These are phyloP conservation scores for Urophycis tenuis DNA, from an alignment of 2,797 vertebrate genomes.

Conservation along the genomic window DNA sequence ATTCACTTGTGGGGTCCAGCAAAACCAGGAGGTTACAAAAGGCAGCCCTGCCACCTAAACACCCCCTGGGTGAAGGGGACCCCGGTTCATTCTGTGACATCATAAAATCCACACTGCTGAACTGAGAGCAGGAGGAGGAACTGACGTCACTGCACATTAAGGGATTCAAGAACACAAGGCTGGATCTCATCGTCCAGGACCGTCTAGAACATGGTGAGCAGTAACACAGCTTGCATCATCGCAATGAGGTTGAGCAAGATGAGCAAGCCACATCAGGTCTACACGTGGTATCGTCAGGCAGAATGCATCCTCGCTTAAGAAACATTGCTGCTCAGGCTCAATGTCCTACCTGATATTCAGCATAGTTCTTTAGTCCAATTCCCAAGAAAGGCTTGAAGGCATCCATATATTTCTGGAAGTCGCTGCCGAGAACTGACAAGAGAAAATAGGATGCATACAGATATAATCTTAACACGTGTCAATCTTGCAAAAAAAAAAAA, in stretches of 20 bases:
- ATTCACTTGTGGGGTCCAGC: conserved; percentile 47
- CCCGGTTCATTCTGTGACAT: conserved; percentile 42
- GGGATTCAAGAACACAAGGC: no score
- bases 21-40: conserved; percentile 50
- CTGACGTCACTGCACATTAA: conserved; percentile 37
- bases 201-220: neutral
- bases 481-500: neutral
- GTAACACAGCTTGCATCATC: neutral
- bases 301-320: neutral
- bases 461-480: neutral
- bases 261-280: neutral
- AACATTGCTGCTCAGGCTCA: neutral
- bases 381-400: conserved; percentile 95
- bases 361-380: conserved; percentile 95
- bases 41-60: conserved; percentile 10
- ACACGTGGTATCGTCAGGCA: neutral
- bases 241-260: no score
- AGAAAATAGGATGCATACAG: neutral
- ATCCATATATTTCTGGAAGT: conserved; percentile 98
- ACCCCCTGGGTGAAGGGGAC: conserved; percentile 58
- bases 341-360: conserved; percentile 87
- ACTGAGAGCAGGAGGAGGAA: conserved; percentile 58
- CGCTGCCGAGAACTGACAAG: conserved; percentile 85
- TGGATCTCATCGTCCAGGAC: no score
- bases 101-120: conserved; percentile 54